These are phyloP conservation scores for Acromyrmex charruanus DNA, from an alignment of 1,140 invertebrate species.

Conservation along the genomic window DNA sequence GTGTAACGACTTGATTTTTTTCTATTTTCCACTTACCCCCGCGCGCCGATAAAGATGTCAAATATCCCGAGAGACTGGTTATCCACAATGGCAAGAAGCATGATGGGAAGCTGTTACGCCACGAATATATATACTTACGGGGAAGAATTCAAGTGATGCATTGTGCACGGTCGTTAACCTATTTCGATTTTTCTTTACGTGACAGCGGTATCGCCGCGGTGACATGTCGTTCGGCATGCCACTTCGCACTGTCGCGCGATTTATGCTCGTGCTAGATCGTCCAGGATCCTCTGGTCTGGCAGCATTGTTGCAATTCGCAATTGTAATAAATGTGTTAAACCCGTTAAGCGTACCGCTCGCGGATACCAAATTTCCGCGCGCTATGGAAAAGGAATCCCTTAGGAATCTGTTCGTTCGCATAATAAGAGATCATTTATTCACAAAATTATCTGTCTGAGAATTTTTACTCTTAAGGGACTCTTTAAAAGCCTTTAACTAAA, in stretches of 20 bases:
- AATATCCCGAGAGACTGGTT: constrained; percentile 49
- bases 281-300: constrained; percentile 10
- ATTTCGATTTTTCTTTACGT: constrained; percentile 58
- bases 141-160: constrained; percentile 46
- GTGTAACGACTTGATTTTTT: constrained; percentile 40
- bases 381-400: neutral
- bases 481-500: no score
- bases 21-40: neutral
- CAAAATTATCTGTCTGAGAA: neutral
- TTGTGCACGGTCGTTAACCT: constrained; percentile 50
- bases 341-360: neutral
- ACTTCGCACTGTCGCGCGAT: neutral
- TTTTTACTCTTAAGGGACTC: neutral
- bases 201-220: constrained; percentile 35
- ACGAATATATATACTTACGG: constrained; percentile 27
- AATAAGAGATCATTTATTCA: no score
- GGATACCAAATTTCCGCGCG: neutral
- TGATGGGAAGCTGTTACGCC: constrained; percentile 30
- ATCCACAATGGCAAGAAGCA: constrained; percentile 51
- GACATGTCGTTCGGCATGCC: neutral
- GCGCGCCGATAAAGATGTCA: constrained; percentile 50
- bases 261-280: constrained; percentile 6
- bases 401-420: neutral
- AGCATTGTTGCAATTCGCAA: constrained; percentile 2
- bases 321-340: neutral